Evolutionary conservation across 1,140 invertebrate species (phyloP).

Genomic region (Lethocerus indicus): DNA sequence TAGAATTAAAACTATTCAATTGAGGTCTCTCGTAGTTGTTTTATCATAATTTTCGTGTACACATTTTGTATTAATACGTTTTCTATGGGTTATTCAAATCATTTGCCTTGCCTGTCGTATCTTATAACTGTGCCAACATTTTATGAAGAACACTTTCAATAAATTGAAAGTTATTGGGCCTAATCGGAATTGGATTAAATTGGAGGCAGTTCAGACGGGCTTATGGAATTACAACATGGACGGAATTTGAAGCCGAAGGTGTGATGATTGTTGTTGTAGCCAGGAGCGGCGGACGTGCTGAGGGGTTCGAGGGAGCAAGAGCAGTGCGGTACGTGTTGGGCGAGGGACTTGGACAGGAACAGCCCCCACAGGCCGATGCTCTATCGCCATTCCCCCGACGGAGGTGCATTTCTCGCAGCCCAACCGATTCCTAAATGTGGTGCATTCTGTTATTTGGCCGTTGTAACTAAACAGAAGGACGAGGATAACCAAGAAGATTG

Average conservation of each 20-base stretch:
- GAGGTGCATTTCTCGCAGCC: constrained; percentile 29
- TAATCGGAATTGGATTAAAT: not conserved
- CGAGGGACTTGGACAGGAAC: not conserved
- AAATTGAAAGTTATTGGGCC: not conserved
- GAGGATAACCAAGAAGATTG: not conserved
- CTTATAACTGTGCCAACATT: no score
- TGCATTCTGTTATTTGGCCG: constrained; percentile 32
- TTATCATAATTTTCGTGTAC: no score
- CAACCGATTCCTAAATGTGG: constrained; percentile 31
- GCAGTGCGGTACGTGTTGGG: not conserved
- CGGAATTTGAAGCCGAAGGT: no score
- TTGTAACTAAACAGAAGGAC: constrained; percentile 22
- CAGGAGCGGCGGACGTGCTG: not conserved
- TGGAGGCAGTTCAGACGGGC: not conserved
- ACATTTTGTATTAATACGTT: no score
- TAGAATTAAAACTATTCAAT: no score
- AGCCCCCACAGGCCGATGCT: not conserved
- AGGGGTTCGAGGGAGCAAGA: not conserved
- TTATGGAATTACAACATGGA: not conserved
- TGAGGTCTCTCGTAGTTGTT: no score
- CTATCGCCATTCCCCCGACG: constrained; percentile 26
- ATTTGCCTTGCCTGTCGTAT: no score
- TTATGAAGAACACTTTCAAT: not conserved
- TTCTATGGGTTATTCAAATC: no score
- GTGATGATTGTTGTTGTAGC: not conserved